A percentile compares a stretch with the other conserved stretches of the same genome.
Evolutionary conservation across 2,113 vertebrate species (phyloP).

Genomic region (Tringa solitaria): DNA sequence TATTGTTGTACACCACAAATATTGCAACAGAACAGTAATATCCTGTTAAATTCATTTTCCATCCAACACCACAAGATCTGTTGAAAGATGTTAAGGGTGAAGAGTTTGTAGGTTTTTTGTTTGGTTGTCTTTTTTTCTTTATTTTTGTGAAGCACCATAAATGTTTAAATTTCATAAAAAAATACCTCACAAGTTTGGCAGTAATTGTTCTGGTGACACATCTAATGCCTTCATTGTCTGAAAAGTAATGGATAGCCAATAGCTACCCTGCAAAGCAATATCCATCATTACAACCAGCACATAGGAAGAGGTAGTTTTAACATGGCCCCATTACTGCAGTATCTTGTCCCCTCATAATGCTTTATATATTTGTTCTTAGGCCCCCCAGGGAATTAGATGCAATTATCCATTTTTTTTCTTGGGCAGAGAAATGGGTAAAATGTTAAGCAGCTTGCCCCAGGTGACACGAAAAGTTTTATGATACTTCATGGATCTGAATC

Average conservation of each 20-base stretch:
- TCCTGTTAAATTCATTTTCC: constrained; percentile 73
- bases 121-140: background rate
- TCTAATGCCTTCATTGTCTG: constrained; percentile 2
- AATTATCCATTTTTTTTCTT: background rate
- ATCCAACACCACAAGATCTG: constrained; percentile 52
- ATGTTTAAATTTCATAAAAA: constrained; percentile 48
- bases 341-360: background rate
- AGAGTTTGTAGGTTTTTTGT: background rate
- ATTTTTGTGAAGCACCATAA: background rate
- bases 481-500: background rate
- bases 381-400: background rate
- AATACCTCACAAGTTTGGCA: background rate
- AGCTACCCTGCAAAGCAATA: background rate
- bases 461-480: constrained; percentile 20
- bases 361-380: constrained; percentile 35
- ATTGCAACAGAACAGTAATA: constrained; percentile 70
- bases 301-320: background rate
- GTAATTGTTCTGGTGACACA: background rate
- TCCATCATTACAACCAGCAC: background rate
- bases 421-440: constrained; percentile 11
- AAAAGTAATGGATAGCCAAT: background rate
- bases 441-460: background rate
- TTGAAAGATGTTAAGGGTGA: constrained; percentile 55
- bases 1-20: constrained; percentile 71
- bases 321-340: background rate